Evolutionary conservation across 2,113 vertebrate species (phyloP).

Genomic region (Sterna hirundo): DNA sequence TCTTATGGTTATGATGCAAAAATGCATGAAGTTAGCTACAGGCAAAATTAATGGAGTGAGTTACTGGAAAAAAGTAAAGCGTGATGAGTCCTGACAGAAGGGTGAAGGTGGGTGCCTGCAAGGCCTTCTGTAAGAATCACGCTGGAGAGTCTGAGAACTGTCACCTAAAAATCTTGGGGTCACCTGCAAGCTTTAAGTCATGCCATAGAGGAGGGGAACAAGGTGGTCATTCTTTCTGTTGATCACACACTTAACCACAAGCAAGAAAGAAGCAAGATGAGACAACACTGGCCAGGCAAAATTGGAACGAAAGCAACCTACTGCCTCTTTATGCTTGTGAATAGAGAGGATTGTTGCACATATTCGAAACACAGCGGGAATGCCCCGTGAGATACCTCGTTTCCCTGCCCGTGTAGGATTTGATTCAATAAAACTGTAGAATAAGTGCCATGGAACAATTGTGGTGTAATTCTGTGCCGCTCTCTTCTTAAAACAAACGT

Average conservation of each 20-base stretch:
- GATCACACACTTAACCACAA: not conserved
- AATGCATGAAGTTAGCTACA: not conserved
- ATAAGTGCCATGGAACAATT: not conserved
- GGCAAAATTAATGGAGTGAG: not conserved
- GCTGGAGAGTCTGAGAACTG: not conserved
- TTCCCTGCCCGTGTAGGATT: not conserved
- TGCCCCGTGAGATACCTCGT: not conserved
- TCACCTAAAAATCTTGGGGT: not conserved
- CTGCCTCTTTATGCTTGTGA: not conserved
- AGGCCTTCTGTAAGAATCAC: not conserved
- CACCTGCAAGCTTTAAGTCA: not conserved
- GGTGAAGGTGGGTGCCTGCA: not conserved
- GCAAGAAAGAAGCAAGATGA: not conserved
- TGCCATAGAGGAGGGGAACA: not conserved
- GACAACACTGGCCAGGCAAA: not conserved
- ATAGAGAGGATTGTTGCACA: not conserved
- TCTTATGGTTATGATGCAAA: not conserved
- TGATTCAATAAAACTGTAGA: not conserved
- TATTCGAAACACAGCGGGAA: not conserved
- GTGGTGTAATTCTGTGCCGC: not conserved
- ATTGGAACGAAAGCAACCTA: not conserved
- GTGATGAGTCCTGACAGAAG: not conserved
- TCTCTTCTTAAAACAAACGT: not conserved
- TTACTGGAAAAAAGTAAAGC: not conserved
- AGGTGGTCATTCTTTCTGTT: not conserved